phyloP scores from a whole-genome alignment of 2,113 vertebrate genomes.

The Felis catus region DNA sequence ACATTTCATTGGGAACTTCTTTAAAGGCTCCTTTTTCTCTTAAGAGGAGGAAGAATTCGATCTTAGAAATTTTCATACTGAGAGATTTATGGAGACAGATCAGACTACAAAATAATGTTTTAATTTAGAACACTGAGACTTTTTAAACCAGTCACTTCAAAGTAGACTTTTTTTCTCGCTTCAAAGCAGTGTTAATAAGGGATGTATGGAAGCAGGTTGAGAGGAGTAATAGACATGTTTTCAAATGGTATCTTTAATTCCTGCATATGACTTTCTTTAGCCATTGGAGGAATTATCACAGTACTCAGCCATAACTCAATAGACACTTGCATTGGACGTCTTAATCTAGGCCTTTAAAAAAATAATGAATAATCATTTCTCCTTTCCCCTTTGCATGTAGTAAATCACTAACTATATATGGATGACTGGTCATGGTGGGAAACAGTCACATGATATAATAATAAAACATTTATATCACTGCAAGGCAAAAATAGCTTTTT shows the following conservation, averaged over 20 bases:
- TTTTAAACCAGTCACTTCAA: slow-evolving; percentile 65
- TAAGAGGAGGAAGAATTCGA: background rate
- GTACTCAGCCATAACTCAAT: slow-evolving; percentile 46
- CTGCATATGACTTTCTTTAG: slow-evolving; percentile 25
- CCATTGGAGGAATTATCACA: background rate
- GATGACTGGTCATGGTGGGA: slow-evolving; percentile 33
- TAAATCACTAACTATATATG: slow-evolving; percentile 38
- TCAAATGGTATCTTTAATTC: slow-evolving; percentile 71
- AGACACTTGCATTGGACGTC: slow-evolving; percentile 10
- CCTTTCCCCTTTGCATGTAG: background rate
- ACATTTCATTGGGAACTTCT: slow-evolving; percentile 10
- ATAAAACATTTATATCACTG: slow-evolving; percentile 10
- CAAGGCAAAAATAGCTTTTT: slow-evolving; percentile 59
- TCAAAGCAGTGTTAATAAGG: slow-evolving; percentile 71
- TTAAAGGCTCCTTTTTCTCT: background rate
- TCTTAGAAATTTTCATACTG: slow-evolving; percentile 49
- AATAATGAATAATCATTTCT: slow-evolving; percentile 32
- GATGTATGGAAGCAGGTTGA: background rate
- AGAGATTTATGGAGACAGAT: slow-evolving; percentile 62
- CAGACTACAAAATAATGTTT: slow-evolving; percentile 67
- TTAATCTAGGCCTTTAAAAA: slow-evolving; percentile 24
- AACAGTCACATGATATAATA: slow-evolving; percentile 36
- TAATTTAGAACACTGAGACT: slow-evolving; percentile 64
- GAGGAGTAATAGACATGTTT: slow-evolving; percentile 41
- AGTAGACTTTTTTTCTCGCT: slow-evolving; percentile 3